A percentile compares a stretch with the other conserved stretches of the same genome.
phyloP scores from a whole-genome alignment of 2,888 invertebrate species.

The Terebella lapidaria region DNA sequence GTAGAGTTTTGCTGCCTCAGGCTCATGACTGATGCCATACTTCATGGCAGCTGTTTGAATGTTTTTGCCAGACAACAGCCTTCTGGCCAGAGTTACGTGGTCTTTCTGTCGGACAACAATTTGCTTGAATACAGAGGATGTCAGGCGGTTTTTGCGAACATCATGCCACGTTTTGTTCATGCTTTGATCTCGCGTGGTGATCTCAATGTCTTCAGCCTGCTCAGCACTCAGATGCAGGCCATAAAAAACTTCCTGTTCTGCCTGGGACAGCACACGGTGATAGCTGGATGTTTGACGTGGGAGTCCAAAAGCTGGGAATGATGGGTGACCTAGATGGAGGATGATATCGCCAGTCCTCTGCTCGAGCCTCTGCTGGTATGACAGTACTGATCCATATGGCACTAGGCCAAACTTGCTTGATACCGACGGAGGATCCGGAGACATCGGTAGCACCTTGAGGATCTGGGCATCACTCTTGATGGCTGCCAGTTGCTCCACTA shows the following conservation, averaged over 20 bases:
- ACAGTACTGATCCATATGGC: neutral
- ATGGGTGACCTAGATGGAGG: neutral
- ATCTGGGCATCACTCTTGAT: constrained; percentile 1
- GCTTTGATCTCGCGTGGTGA: neutral
- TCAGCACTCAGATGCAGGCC: neutral
- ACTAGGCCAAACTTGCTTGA: neutral
- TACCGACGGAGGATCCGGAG: neutral
- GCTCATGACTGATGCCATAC: neutral
- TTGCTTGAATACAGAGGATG: neutral
- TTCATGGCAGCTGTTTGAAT: neutral
- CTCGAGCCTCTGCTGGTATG: neutral
- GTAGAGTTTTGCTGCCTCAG: neutral
- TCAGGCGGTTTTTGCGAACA: neutral
- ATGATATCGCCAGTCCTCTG: neutral
- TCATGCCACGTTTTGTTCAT: neutral
- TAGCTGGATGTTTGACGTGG: neutral
- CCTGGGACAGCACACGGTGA: neutral
- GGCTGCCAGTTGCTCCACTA: neutral
- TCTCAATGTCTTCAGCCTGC: neutral
- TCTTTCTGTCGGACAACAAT: neutral
- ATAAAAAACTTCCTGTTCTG: neutral
- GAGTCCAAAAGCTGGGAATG: neutral
- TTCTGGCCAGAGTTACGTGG: neutral
- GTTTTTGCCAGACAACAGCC: neutral
- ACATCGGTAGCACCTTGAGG: neutral